Conservation (phyloP, 2,797 vertebrate genomes). For the Mormyrops attenuatus region DNA sequence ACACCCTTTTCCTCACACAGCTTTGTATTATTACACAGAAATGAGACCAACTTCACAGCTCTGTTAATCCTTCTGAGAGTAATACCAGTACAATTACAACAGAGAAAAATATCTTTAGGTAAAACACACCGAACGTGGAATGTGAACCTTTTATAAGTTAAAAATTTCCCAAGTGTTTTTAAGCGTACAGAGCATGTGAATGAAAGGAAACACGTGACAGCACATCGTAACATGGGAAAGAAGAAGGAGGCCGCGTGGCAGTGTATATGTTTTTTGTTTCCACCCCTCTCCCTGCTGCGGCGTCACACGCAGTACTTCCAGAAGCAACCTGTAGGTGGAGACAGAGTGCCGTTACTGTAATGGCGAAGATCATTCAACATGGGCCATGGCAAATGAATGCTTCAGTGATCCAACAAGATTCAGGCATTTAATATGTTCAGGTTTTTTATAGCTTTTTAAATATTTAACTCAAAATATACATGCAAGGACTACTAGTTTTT, state of each 20-base stretch:
- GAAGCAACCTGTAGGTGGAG: conserved; percentile 58
- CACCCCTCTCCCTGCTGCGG: conserved; percentile 4
- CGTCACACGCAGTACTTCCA: conserved; percentile 73
- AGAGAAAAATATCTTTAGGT: background rate
- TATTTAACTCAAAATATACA: background rate
- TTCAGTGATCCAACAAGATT: background rate
- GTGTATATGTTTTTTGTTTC: background rate
- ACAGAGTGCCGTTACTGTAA: background rate
- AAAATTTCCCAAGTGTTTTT: background rate
- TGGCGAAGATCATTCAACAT: background rate
- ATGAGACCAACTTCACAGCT: background rate
- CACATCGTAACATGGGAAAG: background rate
- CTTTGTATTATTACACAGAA: background rate
- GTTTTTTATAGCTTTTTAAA: background rate
- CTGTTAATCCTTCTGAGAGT: background rate
- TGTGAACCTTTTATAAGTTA: background rate
- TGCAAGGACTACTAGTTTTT: background rate
- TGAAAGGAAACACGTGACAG: background rate
- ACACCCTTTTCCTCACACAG: background rate
- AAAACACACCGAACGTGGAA: background rate
- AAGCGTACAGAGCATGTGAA: background rate
- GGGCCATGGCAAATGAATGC: background rate
- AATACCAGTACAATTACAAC: background rate
- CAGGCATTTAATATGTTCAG: background rate
- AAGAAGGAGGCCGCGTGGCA: background rate